Percentiles rank a stretch among this genome's conserved stretches.
These are phyloP conservation scores for Neosilurus hyrtlii DNA, from an alignment of 2,797 vertebrate genomes.

Conservation along the genomic window DNA sequence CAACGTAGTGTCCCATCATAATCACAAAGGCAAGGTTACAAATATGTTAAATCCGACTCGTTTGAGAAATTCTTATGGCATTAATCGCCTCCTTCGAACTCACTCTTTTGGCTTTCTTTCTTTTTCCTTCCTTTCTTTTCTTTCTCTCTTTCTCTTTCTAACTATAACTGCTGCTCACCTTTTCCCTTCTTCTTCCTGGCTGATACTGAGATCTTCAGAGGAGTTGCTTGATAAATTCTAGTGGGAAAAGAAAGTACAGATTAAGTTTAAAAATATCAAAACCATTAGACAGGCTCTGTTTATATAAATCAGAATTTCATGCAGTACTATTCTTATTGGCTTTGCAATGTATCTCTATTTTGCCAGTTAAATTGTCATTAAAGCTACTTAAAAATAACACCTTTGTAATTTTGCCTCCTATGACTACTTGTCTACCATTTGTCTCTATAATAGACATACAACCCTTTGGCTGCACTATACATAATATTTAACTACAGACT, in stretches of 20 bases:
- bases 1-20: slow-evolving; percentile 13
- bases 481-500: neutral
- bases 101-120: slow-evolving; percentile 58
- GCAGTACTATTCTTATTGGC: neutral
- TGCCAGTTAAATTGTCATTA: neutral
- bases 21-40: slow-evolving; percentile 21
- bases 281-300: neutral
- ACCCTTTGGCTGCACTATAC: neutral
- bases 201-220: slow-evolving; percentile 68
- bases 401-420: neutral
- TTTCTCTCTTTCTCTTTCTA: slow-evolving; percentile 47
- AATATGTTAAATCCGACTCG: slow-evolving; percentile 26
- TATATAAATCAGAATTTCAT: neutral
- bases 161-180: slow-evolving; percentile 62
- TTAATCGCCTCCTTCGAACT: slow-evolving; percentile 74
- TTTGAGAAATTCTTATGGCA: slow-evolving; percentile 8
- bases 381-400: neutral
- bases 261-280: slow-evolving; percentile 1
- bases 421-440: too few species aligned
- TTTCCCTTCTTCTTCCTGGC: slow-evolving; percentile 61
- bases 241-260: slow-evolving; percentile 44
- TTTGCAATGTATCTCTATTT: neutral
- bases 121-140: slow-evolving; percentile 46
- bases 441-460: neutral
- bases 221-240: slow-evolving; percentile 66